Evolutionary conservation across 2,113 vertebrate genomes (phyloP), one percentile per base, ranked within the genome.

Genomic region (Gymnobelideus leadbeateri): DNA sequence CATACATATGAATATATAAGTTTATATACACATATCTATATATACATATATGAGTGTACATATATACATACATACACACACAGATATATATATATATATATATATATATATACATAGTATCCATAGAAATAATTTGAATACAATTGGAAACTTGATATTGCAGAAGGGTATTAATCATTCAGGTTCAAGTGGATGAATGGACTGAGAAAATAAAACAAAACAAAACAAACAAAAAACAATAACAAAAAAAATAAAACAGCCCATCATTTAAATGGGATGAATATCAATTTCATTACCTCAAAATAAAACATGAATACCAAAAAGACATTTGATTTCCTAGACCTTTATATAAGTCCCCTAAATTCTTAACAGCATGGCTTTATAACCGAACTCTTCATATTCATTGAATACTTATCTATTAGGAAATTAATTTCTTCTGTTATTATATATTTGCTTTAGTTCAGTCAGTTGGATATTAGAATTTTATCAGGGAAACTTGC

Each of bases 171-270:
- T 51, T 95, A 47, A 61, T 94, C 3, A 31, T 0, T 3, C n/a
- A 43, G 10, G 31, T 97, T 96, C 26, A 94, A n/a, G 0, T 95
- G 51, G 95, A 77, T 19, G 11, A 50, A 84, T 12, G 50, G 53
- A 51, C 8, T 37, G 12, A 23, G 21, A 55, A 8, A 14, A 37
- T 51, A 46, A 8, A 55, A n/a, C 51, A 26, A 47, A 90, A 6
- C 1, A 43, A n/a, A 51, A 51, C 51, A 51, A 51, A 51, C 14
- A 37, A 23, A 47, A 47, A 92, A 7, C 2, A 43, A 50, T 26
- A 26, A 55, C 23, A 55, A 55, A 24, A 55, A 55, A 51, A 84
- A 46, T 4, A 31, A 68, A 68, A 68, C 28, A 37, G 10, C 14
- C 28, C 1, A 16, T 57, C 5, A 50, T 14, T 9, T 89, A 11